Conservation (phyloP, 2,113 vertebrate species). For the Odontophorus gujanensis region DNA sequence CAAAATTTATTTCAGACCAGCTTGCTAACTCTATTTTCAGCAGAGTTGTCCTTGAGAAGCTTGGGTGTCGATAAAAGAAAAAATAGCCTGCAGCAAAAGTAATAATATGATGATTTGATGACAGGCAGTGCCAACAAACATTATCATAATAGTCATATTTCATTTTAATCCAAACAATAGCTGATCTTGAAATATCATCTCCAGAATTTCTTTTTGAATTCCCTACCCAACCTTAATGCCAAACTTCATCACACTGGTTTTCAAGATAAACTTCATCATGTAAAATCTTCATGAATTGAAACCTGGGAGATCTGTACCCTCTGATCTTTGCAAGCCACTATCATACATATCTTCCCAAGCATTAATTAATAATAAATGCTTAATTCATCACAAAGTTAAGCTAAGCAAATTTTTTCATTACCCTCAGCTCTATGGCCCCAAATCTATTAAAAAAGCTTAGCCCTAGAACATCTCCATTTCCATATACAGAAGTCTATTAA, state of each 20-base stretch:
- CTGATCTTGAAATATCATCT: conserved; percentile 14
- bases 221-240: neutral
- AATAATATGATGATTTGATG: neutral
- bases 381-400: conserved; percentile 3
- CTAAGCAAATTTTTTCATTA: neutral
- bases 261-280: neutral
- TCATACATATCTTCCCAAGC: neutral
- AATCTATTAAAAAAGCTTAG: neutral
- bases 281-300: conserved; percentile 12
- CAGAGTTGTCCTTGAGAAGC: neutral
- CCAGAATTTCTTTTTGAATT: conserved; percentile 19
- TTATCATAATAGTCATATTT: conserved; percentile 11
- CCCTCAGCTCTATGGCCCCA: neutral
- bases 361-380: conserved; percentile 39
- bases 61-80: neutral
- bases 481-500: neutral
- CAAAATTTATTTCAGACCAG: neutral
- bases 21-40: neutral
- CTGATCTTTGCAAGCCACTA: neutral
- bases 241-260: neutral
- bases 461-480: neutral
- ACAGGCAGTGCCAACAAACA: neutral
- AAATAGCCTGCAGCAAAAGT: neutral
- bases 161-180: conserved; percentile 10
- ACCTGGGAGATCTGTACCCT: neutral